phyloP scores from a whole-genome alignment of 1,140 invertebrate species.

The Pogonognathellus flavescens region DNA sequence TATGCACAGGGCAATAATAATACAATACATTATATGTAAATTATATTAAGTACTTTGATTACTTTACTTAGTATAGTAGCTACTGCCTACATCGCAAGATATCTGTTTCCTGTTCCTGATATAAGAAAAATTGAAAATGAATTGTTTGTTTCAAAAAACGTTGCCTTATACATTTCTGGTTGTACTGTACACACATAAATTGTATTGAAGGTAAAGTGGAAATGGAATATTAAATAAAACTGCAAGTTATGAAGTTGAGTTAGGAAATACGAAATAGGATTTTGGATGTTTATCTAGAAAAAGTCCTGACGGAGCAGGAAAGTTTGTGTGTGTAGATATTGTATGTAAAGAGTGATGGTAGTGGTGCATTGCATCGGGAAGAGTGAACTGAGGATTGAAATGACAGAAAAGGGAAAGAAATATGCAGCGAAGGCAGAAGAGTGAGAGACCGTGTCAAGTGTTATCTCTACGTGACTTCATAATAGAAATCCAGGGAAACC shows the following conservation, averaged over 20 bases:
- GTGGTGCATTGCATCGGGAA: conserved; percentile 38
- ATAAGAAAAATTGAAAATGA: too few species aligned
- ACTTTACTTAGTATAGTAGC: too few species aligned
- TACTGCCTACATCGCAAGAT: too few species aligned
- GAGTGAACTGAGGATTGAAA: neutral
- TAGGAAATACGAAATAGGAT: neutral
- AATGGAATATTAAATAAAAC: neutral
- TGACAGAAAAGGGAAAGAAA: conserved; percentile 14
- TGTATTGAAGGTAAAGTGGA: neutral
- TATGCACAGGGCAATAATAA: too few species aligned
- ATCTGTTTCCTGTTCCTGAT: too few species aligned
- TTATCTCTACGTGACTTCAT: conserved; percentile 66
- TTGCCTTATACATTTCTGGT: neutral
- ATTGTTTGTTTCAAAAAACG: neutral
- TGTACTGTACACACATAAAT: too few species aligned
- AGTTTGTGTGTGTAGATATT: neutral
- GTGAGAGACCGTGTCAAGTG: conserved; percentile 63
- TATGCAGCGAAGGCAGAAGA: neutral
- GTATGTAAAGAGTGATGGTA: neutral
- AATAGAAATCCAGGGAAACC: conserved; percentile 62
- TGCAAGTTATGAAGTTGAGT: neutral
- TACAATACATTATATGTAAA: too few species aligned
- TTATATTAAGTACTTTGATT: too few species aligned
- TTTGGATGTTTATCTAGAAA: conserved; percentile 30
- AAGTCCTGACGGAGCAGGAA: conserved; percentile 14